A percentile compares a stretch with the other conserved stretches of the same genome.
Conservation (phyloP, 2,113 vertebrate genomes). For the Grus americana region DNA sequence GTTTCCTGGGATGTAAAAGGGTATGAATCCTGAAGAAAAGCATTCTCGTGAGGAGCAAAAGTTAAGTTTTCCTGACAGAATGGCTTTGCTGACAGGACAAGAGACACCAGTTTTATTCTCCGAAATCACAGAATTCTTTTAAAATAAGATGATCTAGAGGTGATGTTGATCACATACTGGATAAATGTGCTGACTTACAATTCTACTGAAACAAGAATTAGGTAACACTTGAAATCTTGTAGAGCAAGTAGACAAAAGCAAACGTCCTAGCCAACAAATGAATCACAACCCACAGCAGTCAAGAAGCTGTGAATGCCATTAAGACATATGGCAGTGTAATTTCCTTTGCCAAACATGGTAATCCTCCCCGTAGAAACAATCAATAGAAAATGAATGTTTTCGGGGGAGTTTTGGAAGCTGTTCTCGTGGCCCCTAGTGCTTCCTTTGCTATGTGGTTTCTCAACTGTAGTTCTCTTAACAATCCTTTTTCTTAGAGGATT, state of each 20-base stretch:
- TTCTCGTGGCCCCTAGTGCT: background rate
- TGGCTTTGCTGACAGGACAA: background rate
- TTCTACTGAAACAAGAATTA: background rate
- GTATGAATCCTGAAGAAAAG: background rate
- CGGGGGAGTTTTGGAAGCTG: background rate
- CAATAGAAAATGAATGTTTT: background rate
- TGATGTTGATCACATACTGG: background rate
- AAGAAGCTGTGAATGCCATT: background rate
- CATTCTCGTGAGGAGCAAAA: background rate
- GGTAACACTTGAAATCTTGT: background rate
- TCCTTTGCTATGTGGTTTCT: background rate
- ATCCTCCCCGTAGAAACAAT: background rate
- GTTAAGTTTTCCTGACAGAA: background rate
- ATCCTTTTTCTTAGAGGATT: background rate
- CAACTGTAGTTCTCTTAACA: background rate
- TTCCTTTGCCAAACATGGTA: constrained; percentile 11
- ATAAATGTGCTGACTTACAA: background rate
- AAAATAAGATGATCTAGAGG: background rate
- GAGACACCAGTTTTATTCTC: background rate
- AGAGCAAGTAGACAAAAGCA: background rate
- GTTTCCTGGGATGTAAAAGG: background rate
- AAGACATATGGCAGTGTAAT: background rate
- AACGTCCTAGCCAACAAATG: background rate
- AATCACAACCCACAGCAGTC: background rate
- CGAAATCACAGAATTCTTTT: background rate